Evolutionary conservation across 2,113 vertebrate species (phyloP).

Genomic region (Trematomus loennbergii): DNA sequence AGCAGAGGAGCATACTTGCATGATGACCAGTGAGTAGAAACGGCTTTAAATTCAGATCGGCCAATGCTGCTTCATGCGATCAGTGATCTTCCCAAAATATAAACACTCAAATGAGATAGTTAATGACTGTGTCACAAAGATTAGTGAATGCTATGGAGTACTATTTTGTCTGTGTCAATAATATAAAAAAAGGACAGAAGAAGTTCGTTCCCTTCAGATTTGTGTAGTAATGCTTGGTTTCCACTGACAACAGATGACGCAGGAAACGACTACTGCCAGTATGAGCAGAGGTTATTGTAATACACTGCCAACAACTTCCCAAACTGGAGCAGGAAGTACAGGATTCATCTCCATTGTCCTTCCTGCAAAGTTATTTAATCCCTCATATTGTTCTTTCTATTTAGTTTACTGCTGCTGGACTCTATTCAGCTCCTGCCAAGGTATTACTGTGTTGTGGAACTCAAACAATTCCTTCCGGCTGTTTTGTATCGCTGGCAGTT

Average conservation of each 20-base stretch:
- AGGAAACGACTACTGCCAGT: constrained; percentile 60
- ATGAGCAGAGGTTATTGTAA: constrained; percentile 59
- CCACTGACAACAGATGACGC: constrained; percentile 48
- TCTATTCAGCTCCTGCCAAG: constrained; percentile 62
- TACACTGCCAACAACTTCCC: constrained; percentile 71
- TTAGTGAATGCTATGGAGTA: neutral
- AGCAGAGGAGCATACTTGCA: no score
- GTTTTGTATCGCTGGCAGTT: constrained; percentile 35
- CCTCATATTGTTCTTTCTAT: constrained; percentile 57
- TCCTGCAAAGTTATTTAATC: constrained; percentile 66
- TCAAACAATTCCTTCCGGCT: constrained; percentile 22
- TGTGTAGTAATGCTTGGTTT: constrained; percentile 31
- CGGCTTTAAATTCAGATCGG: no score
- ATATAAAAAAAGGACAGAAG: neutral
- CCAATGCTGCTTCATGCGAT: no score
- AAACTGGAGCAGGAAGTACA: constrained; percentile 57
- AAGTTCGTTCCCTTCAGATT: constrained; percentile 12
- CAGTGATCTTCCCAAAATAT: no score
- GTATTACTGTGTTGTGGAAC: constrained; percentile 56
- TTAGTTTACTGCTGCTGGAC: constrained; percentile 47
- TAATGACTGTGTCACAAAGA: neutral
- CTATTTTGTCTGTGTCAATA: no score
- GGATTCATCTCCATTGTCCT: constrained; percentile 64
- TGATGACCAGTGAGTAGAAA: no score
- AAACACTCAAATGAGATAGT: neutral